These are phyloP conservation scores for Neodiprion lecontei DNA, from an alignment of 1,140 invertebrate species.

Conservation along the genomic window DNA sequence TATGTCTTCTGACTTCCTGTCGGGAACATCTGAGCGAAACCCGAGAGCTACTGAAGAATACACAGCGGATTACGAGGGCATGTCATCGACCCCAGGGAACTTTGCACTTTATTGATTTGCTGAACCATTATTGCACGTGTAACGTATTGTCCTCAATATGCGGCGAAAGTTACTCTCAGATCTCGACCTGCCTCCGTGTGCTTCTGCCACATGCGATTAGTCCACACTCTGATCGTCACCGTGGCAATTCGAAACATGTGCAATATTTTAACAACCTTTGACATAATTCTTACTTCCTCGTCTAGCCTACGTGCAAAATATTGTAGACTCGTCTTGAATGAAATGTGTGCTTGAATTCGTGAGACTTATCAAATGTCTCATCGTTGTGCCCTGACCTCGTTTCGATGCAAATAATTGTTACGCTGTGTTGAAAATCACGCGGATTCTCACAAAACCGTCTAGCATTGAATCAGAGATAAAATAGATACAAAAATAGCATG, in stretches of 20 bases:
- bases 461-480: too few species aligned
- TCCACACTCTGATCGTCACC: background rate
- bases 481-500: too few species aligned
- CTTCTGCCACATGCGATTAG: background rate
- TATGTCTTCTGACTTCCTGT: background rate
- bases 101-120: slow-evolving; percentile 1
- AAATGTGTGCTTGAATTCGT: too few species aligned
- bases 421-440: too few species aligned
- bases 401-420: too few species aligned
- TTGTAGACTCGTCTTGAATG: too few species aligned
- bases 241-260: background rate
- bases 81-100: background rate
- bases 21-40: background rate
- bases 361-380: too few species aligned
- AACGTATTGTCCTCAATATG: too few species aligned
- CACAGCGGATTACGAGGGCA: background rate
- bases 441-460: too few species aligned
- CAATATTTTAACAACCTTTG: background rate
- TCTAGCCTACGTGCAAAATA: background rate
- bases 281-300: background rate
- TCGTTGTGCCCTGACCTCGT: too few species aligned
- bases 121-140: background rate
- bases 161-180: background rate
- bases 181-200: background rate
- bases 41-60: background rate